A percentile compares a stretch with the other conserved stretches of the same genome.
Evolutionary conservation across 2,797 vertebrate species (phyloP).

Genomic region (Balearica regulorum): DNA sequence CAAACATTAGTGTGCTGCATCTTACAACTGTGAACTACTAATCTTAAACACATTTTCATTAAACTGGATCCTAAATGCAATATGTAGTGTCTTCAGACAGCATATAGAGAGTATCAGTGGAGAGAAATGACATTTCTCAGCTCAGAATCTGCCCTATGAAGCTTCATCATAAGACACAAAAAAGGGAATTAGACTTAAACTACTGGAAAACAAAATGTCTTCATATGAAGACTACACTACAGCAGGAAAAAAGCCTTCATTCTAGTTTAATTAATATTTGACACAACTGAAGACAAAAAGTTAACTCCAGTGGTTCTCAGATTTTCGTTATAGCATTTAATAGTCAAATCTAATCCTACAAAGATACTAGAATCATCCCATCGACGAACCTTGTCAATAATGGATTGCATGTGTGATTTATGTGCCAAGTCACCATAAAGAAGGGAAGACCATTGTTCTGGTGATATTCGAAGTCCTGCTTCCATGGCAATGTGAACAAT

Average conservation of each 20-base stretch:
- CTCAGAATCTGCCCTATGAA: constrained; percentile 98
- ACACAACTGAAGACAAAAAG: neutral
- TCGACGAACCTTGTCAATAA: constrained; percentile 88
- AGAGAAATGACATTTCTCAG: constrained; percentile 72
- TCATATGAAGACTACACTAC: neutral
- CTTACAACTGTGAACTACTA: neutral
- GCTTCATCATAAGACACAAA: constrained; percentile 86
- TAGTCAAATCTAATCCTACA: neutral
- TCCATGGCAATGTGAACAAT: constrained; percentile 98
- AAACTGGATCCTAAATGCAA: neutral
- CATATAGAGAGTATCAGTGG: constrained; percentile 69
- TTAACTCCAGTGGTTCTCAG: neutral
- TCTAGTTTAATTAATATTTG: neutral
- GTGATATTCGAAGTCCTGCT: constrained; percentile 94
- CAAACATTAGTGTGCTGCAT: neutral
- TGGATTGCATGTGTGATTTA: constrained; percentile 98
- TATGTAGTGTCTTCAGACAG: constrained; percentile 71
- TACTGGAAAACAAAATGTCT: neutral
- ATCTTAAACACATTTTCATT: neutral
- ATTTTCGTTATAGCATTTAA: neutral
- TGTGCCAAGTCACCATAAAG: constrained; percentile 94
- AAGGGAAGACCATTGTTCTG: constrained; percentile 97
- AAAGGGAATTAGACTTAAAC: neutral
- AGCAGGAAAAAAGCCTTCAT: neutral
- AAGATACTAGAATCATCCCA: neutral